Evolutionary conservation across 2,888 invertebrate species (phyloP), one percentile per base, ranked within the genome.

Genomic region (Lutraria lutraria): DNA sequence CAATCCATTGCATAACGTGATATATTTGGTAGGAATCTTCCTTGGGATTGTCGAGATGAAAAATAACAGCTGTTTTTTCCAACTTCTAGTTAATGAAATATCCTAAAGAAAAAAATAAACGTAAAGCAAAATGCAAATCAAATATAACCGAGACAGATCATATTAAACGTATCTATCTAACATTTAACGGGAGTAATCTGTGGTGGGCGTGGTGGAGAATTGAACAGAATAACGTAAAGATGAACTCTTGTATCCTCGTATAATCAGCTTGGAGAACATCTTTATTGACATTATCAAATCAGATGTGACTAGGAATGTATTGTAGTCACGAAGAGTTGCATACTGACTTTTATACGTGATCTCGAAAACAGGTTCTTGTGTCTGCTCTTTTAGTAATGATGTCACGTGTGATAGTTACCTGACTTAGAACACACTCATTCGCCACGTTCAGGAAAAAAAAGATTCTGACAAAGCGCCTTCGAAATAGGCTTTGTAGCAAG

Each of bases 51-150:
- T 34, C 2, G 31, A 31, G 29, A 31, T 25, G 31, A 34, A 19
- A 76, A 76, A 43, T 43, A 43, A 6, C 76, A 34, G 25, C 31
- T 6, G 76, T 34, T 34, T 13, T 76, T 76, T 15, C 34, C 10
- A 19, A 25, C 0, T 60, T 25, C 72, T 25, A 25, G 8, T 31
- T 25, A 72, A 72, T 72, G 31, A 25, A 31, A 34, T 76, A 31
- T 76, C 25, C 34, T 76, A 6, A 34, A 34, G 34, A 25, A 76
- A 76, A 56, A 76, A 68, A 68, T 60, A 25, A 25, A 25, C 25
- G 76, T 76, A 16, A 76, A 76, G 34, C 76, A 76, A 31, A 34
- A 76, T 76, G 76, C 34, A 76, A 76, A 76, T 76, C 34, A 34
- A 76, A 76, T 76, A 76, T 31, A 31, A 34, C 16, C 76, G 19